These are phyloP conservation scores for Microchirus variegatus DNA, from an alignment of 2,797 vertebrate species.

Conservation along the genomic window DNA sequence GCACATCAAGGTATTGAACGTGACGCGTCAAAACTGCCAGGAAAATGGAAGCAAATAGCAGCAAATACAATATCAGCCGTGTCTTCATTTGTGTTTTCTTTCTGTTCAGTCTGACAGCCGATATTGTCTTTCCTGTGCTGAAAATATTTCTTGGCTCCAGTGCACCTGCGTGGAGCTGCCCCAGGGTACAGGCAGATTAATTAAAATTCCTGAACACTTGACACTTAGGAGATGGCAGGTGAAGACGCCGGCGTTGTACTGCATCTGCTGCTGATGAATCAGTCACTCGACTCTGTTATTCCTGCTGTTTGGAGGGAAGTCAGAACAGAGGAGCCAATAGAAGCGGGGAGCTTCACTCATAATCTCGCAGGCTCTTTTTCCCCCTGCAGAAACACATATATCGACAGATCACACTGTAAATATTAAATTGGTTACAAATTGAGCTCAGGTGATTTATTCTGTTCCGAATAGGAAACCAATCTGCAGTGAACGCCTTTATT, in stretches of 20 bases:
- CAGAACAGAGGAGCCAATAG: conserved; percentile 5
- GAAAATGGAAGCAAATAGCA: conserved; percentile 7
- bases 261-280: conserved; percentile 40
- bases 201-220: conserved; percentile 25
- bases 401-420: neutral
- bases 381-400: neutral
- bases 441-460: conserved; percentile 3
- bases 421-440: neutral
- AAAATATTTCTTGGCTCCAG: conserved; percentile 38
- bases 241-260: conserved; percentile 19
- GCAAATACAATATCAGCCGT: conserved; percentile 17
- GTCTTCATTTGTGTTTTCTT: conserved; percentile 30
- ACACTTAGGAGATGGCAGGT: conserved; percentile 33
- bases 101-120: conserved; percentile 37
- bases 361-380: neutral
- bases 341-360: conserved; percentile 2
- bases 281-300: conserved; percentile 11
- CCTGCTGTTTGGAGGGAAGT: conserved; percentile 9
- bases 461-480: neutral
- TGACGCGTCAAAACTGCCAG: conserved; percentile 24
- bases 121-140: conserved; percentile 28
- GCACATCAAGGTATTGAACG: conserved; percentile 9
- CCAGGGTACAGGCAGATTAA: conserved; percentile 35
- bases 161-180: conserved; percentile 35
- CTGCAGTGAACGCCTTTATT: too few relatives aligned